phyloP scores from a whole-genome alignment of 2,888 invertebrate genomes.

The Nomada lathburiana region DNA sequence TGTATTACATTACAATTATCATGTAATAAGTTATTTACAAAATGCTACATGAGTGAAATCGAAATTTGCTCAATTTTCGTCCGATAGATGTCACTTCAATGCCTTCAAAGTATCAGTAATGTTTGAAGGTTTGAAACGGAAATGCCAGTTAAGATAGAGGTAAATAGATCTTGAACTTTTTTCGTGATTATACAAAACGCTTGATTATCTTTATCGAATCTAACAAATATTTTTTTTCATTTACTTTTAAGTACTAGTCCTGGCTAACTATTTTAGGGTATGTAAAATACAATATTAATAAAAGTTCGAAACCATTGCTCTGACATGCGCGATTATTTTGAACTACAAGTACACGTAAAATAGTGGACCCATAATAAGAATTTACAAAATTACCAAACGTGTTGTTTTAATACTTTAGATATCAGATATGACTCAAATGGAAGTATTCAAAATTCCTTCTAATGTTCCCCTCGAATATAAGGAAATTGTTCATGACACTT shows the following conservation, averaged over 20 bases:
- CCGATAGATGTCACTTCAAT: conserved; percentile 16
- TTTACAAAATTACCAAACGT: neutral
- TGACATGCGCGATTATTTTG: neutral
- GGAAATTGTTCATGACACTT: conserved; percentile 38
- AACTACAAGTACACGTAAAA: neutral
- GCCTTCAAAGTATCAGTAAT: neutral
- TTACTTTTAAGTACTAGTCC: neutral
- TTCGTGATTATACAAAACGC: accelerated
- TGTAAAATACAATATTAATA: neutral
- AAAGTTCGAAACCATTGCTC: neutral
- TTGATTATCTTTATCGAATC: neutral
- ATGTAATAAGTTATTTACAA: neutral
- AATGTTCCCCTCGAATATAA: conserved; percentile 30
- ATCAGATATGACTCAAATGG: conserved; percentile 12
- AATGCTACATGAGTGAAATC: neutral
- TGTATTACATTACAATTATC: neutral
- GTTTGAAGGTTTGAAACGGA: conserved; percentile 42
- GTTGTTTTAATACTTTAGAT: neutral
- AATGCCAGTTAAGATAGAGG: conserved; percentile 11
- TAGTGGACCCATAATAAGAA: neutral
- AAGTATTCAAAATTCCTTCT: conserved; percentile 25
- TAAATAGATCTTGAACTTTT: neutral
- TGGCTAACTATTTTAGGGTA: neutral
- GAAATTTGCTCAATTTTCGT: neutral
- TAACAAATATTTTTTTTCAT: neutral